Conservation (phyloP, 2,888 invertebrate species). For the Onchidella celtica region DNA sequence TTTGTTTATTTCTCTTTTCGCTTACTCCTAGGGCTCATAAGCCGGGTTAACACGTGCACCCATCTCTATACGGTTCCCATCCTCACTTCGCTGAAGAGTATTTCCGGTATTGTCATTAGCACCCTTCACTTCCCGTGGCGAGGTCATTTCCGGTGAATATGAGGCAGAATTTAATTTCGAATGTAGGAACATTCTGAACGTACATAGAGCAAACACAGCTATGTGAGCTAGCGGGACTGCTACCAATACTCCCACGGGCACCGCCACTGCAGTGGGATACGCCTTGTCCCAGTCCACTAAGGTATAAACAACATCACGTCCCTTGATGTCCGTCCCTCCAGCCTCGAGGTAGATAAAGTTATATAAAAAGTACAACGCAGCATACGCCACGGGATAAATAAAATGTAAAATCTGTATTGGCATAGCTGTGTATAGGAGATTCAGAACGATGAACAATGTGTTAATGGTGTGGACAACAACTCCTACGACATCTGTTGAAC, state of each 20-base stretch:
- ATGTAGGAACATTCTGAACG: constrained; percentile 23
- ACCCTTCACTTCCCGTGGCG: neutral
- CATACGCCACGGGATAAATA: constrained; percentile 60
- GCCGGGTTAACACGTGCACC: neutral
- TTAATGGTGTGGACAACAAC: constrained; percentile 63
- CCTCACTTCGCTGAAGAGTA: neutral
- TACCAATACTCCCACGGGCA: constrained; percentile 11
- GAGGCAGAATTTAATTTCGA: constrained; percentile 2
- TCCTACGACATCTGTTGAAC: constrained; percentile 44
- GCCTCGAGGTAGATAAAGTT: constrained; percentile 55
- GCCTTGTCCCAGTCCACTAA: constrained; percentile 55
- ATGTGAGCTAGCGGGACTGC: constrained; percentile 19
- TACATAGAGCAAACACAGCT: constrained; percentile 13
- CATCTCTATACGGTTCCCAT: neutral
- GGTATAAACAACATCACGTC: constrained; percentile 56
- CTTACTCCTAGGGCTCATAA: too few relatives aligned
- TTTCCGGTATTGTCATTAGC: neutral
- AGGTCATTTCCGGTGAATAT: neutral
- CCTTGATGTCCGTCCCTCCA: constrained; percentile 56
- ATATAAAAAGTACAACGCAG: constrained; percentile 55
- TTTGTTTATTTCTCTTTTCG: too few relatives aligned
- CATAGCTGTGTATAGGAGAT: constrained; percentile 61
- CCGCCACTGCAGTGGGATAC: constrained; percentile 29
- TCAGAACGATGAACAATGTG: constrained; percentile 63
- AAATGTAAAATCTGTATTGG: constrained; percentile 64